Evolutionary conservation across 2,888 invertebrate genomes (phyloP), one percentile per base, ranked within the genome.

Genomic region (Ecliptopera silaceata): DNA sequence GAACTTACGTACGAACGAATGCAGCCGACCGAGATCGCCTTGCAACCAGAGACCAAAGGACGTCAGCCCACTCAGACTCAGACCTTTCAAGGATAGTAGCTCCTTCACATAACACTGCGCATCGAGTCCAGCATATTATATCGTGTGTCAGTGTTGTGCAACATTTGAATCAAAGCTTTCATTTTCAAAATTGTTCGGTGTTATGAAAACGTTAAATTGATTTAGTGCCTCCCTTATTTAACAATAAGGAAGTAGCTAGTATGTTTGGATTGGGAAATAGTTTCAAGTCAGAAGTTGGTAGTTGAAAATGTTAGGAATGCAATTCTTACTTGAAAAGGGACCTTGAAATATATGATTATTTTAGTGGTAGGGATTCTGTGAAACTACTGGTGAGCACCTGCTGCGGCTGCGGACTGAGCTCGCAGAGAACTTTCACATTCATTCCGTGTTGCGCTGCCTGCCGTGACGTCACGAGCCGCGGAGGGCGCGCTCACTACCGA

Each of bases 381-480:
- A 76, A 79, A 79, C 77, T 79, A 83, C 77, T 79, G 73, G 74
- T 84, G 82, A 80, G 78, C 83, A 87, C 81, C 82, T 85, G 83
- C 72, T 79, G 73, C 69, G 78, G 74, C 72, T 77, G 80, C 72
- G 72, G 71, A 75, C 72, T 81, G 79, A 67, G 77, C 77, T 79
- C 77, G 77, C 76, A 64, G 72, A 77, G 84, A 88, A 90, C 90
- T 90, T 90, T 90, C 90, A 90, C 90, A 89, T 89, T 88, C 83
- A 82, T 79, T 84, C 73, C 71, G 78, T 77, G 82, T 85, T 85
- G 84, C 83, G 86, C 77, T 81, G 80, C 77, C 76, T 70, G 75
- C 76, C 66, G 65, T 86, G 88, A 86, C 87, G 86, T 86, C 88
- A 86, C 76, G 64, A 65, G 63, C 61, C 64, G 47, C 66, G 70